Conservation (phyloP, 2,113 vertebrate genomes). For the Oenanthe melanoleuca region DNA sequence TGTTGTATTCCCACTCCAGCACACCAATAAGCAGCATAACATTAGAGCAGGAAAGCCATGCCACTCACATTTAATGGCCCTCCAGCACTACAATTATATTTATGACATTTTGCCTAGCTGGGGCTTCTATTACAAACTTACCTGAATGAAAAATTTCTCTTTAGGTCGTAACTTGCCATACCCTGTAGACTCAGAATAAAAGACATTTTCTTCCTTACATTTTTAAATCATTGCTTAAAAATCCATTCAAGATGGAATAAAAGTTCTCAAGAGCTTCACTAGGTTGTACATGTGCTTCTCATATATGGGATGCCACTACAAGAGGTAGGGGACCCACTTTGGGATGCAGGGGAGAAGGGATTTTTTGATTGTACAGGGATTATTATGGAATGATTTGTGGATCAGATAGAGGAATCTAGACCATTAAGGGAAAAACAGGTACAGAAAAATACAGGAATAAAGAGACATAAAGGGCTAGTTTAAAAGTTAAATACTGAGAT, state of each 20-base stretch:
- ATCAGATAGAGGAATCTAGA: background rate
- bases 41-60: background rate
- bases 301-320: accelerated
- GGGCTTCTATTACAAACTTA: background rate
- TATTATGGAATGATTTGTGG: background rate
- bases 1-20: background rate
- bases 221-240: background rate
- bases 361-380: background rate
- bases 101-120: background rate
- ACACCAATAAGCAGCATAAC: background rate
- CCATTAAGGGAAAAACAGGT: background rate
- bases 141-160: background rate
- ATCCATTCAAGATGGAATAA: background rate
- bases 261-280: background rate
- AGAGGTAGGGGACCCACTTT: accelerated
- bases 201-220: background rate
- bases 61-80: background rate
- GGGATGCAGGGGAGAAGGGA: accelerated
- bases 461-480: accelerated
- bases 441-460: background rate
- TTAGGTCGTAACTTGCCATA: background rate
- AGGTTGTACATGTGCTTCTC: background rate
- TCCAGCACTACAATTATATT: background rate
- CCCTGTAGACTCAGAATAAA: background rate
- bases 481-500: background rate